Conservation (phyloP, 1,140 invertebrate species). For the Antheraea pernyi region DNA sequence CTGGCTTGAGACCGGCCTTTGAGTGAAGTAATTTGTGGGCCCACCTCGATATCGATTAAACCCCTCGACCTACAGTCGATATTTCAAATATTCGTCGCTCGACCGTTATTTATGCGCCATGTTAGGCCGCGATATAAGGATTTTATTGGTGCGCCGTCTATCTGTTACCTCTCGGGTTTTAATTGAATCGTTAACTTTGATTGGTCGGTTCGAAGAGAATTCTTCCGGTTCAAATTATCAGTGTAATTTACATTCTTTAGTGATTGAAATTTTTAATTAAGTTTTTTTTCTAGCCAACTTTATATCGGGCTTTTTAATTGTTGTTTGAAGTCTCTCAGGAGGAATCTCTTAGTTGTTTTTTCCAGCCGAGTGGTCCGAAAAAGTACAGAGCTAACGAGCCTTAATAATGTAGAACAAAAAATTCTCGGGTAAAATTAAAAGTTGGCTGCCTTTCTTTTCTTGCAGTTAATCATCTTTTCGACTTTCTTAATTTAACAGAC, state of each 20-base stretch:
- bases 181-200: slow-evolving; percentile 63
- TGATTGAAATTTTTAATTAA: slow-evolving; percentile 11
- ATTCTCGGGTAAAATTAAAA: not conserved
- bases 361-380: not conserved
- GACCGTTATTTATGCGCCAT: slow-evolving; percentile 54
- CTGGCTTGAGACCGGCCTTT: slow-evolving; percentile 38
- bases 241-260: slow-evolving; percentile 1
- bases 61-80: slow-evolving; percentile 30
- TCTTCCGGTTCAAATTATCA: not conserved
- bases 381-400: not conserved
- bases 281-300: not conserved
- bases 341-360: not conserved
- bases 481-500: not conserved
- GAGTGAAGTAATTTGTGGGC: slow-evolving; percentile 43
- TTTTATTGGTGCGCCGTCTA: slow-evolving; percentile 46
- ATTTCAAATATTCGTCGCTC: slow-evolving; percentile 2
- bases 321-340: not conserved
- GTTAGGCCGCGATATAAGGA: slow-evolving; percentile 51
- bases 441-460: not conserved
- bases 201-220: slow-evolving; percentile 34
- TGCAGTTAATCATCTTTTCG: not conserved
- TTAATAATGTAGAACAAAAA: not conserved
- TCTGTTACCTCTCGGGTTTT: slow-evolving; percentile 52
- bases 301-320: not conserved
- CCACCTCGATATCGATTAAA: slow-evolving; percentile 52